Evolutionary conservation across 2,888 invertebrate species (phyloP), one percentile per base, ranked within the genome.

Genomic region (Cryptus viduatorius): DNA sequence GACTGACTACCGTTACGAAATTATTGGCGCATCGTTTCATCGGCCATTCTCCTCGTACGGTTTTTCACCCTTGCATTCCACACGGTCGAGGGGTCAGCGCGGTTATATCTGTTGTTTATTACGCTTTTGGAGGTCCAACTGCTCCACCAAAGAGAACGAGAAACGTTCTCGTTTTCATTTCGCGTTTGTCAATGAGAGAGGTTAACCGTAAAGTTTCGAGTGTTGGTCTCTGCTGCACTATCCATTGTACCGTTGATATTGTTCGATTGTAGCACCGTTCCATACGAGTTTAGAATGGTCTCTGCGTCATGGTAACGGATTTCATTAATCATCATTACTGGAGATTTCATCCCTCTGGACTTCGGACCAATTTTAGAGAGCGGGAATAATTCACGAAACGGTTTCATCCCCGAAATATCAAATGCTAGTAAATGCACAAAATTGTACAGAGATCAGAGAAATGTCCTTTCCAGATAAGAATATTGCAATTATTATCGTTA

Each of bases 11-110:
- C 89, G 90, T 91, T 91, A 92, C 92, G 89, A 90, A 91, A 92
- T 92, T 92, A 92, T 90, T 56, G 88, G 90, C 90, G 90, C 91
- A 89, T 91, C 92, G 89, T 90, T 91, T 91, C 90, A 90, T 90
- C 90, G 56, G 10, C 19, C 56, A 19, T 24, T 56, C 10, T 56
- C 90, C 90, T 37, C 37, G n/a, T 64, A 12, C 19, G 24, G 24
- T 24, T 56, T 24, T 73, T 75, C 68, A 69, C 71, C 84, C 81
- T 82, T 84, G 71, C 81, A 79, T 79, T 79, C 69, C 24, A 7
- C 24, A 14, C 72, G 71, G 19, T 56, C 31, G 75, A 83, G 72
- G 83, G 84, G 76, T 78, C 64, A 53, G 64, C 59, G 19, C 48
- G 50, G 69, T 78, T 69, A 37, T 75, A 75, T 65, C 37, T 59